phyloP scores from a whole-genome alignment of 2,797 vertebrate species.

The Adrianichthys oophorus region DNA sequence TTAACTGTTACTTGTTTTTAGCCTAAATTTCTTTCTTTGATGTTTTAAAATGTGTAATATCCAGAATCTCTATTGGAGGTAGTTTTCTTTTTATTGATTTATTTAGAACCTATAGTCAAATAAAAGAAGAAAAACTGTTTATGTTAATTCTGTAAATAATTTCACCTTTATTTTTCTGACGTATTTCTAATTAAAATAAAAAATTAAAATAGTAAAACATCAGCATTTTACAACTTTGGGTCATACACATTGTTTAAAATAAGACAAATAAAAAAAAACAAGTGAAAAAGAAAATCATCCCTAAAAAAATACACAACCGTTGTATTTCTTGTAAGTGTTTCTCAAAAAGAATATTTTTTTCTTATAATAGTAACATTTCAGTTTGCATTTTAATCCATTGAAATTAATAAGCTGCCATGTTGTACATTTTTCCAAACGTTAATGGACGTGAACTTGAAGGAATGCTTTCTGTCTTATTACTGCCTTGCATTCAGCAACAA shows the following conservation, averaged over 20 bases:
- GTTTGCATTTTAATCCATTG: conserved; percentile 23
- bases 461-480: conserved; percentile 49
- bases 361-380: too few species aligned
- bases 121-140: too few species aligned
- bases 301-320: neutral
- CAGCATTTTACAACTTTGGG: neutral
- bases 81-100: too few species aligned
- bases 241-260: neutral
- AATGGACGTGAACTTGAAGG: conserved; percentile 35
- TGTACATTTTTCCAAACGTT: conserved; percentile 34
- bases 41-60: too few species aligned
- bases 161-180: neutral
- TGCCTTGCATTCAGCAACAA: conserved; percentile 53
- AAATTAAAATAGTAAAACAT: neutral
- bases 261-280: neutral
- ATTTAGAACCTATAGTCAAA: too few species aligned
- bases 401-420: conserved; percentile 19
- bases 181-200: neutral
- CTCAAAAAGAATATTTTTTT: too few species aligned
- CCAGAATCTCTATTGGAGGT: too few species aligned
- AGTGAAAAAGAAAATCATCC: neutral
- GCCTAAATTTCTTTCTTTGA: too few species aligned
- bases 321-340: neutral
- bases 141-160: too few species aligned
- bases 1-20: too few species aligned